A percentile compares a stretch with the other conserved stretches of the same genome.
Conservation (phyloP, 2,113 vertebrate genomes). For the Colaptes auratus region DNA sequence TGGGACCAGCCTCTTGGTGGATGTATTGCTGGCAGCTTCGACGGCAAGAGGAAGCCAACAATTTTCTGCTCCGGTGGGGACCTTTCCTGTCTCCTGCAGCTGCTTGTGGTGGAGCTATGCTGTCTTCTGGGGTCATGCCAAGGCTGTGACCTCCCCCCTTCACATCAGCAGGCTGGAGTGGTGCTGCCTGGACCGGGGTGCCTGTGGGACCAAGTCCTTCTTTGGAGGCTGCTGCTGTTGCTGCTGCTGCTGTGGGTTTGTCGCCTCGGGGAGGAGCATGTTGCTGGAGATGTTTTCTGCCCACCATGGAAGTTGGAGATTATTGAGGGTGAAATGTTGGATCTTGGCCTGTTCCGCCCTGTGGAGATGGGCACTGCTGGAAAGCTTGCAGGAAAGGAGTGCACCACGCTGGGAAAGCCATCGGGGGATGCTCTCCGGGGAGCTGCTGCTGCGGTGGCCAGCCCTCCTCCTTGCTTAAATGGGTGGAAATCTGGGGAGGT, state of each 20-base stretch:
- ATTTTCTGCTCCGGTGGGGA: not conserved
- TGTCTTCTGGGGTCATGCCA: not conserved
- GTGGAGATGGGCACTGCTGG: not conserved
- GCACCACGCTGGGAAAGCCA: not conserved
- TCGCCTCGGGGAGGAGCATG: rapidly evolving
- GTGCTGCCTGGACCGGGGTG: not conserved
- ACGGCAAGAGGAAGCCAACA: not conserved
- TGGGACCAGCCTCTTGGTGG: rapidly evolving
- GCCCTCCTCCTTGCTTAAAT: rapidly evolving
- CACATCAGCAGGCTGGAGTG: rapidly evolving
- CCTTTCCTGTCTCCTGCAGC: not conserved
- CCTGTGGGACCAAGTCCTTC: rapidly evolving
- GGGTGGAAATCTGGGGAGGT: not conserved
- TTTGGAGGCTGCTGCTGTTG: not conserved
- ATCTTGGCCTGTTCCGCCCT: not conserved
- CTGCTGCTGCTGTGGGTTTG: not conserved
- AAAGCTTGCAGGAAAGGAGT: not conserved
- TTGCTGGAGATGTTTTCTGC: rapidly evolving
- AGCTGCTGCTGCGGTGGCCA: rapidly evolving
- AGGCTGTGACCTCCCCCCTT: not conserved
- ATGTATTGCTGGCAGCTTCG: not conserved
- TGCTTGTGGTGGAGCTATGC: rapidly evolving
- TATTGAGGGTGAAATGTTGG: not conserved
- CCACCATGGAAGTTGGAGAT: rapidly evolving
- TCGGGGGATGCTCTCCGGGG: rapidly evolving